phyloP scores from a whole-genome alignment of 2,113 vertebrate genomes.

The Sakesphorus luctuosus region DNA sequence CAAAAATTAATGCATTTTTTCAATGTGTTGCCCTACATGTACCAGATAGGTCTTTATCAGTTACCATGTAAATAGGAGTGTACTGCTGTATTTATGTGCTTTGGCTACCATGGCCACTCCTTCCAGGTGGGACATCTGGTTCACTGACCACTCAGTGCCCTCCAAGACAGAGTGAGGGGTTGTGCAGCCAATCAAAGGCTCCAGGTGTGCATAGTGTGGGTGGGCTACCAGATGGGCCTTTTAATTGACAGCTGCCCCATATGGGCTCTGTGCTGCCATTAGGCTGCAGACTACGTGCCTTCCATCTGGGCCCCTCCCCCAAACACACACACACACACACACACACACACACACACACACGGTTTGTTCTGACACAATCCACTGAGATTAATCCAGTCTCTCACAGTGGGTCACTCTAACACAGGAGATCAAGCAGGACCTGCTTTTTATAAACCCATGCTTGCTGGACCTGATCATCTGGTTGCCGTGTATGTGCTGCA shows the following conservation, averaged over 20 bases:
- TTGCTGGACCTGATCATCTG: background rate
- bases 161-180: background rate
- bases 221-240: background rate
- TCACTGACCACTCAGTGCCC: background rate
- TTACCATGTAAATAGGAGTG: background rate
- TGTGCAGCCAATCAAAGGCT: background rate
- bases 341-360: background rate
- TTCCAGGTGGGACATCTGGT: background rate
- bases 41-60: background rate
- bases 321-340: background rate
- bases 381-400: background rate
- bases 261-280: background rate
- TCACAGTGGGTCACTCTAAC: background rate
- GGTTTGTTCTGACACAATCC: background rate
- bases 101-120: background rate
- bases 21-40: background rate
- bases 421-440: background rate
- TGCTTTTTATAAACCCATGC: background rate
- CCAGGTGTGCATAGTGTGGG: background rate
- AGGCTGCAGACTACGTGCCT: background rate
- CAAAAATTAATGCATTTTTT: background rate
- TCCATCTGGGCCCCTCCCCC: background rate
- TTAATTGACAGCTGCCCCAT: background rate
- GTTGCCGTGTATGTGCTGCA: accelerated
- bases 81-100: background rate